Evolutionary conservation across 2,113 vertebrate genomes (phyloP).

Genomic region (Callipepla squamata): DNA sequence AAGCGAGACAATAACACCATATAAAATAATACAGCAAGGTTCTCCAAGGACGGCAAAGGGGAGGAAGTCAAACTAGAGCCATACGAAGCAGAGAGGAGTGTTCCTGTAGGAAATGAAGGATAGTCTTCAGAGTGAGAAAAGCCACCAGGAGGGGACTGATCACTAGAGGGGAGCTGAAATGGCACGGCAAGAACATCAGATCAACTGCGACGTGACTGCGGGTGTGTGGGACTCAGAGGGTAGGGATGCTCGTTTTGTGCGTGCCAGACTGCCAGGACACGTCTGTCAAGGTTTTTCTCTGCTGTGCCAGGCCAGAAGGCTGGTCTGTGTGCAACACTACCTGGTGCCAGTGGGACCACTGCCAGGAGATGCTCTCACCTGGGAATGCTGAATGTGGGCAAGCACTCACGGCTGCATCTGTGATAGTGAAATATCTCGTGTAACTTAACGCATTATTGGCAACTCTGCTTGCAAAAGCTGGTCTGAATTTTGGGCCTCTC

Average conservation of each 20-base stretch:
- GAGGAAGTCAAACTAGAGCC: neutral
- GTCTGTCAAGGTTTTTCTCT: neutral
- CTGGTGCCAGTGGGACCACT: neutral
- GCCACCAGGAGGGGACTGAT: neutral
- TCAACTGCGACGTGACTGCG: fast-evolving
- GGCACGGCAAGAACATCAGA: fast-evolving
- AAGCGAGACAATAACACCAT: neutral
- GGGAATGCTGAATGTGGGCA: neutral
- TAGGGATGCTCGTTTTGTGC: neutral
- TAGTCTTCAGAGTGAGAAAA: neutral
- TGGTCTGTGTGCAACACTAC: neutral
- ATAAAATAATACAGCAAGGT: neutral
- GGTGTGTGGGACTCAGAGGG: neutral
- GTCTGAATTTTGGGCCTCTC: neutral
- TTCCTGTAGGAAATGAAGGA: neutral
- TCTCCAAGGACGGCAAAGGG: neutral
- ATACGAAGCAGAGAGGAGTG: neutral
- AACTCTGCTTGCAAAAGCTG: neutral
- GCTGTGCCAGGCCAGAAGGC: neutral
- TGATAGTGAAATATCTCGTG: neutral
- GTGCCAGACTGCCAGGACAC: neutral
- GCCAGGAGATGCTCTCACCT: neutral
- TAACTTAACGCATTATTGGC: neutral
- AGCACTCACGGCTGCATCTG: neutral
- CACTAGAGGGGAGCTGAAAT: neutral